phyloP scores from a whole-genome alignment of 2,797 vertebrate species.

The Malacoctenus gilli region DNA sequence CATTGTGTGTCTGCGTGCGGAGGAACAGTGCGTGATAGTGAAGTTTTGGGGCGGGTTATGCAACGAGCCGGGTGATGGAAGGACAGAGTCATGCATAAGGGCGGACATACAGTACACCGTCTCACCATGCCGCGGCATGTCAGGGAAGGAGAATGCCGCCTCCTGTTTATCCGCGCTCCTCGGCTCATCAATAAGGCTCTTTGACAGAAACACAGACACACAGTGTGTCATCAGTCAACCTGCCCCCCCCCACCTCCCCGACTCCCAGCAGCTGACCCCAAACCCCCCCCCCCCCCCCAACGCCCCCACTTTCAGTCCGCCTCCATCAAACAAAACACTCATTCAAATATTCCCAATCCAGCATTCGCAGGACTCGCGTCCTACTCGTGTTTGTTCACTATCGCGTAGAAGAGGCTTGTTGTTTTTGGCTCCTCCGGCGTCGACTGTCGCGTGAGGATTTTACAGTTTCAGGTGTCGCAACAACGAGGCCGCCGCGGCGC shows the following conservation, averaged over 20 bases:
- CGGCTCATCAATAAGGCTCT: conserved; percentile 60
- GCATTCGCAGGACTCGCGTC: conserved; percentile 4
- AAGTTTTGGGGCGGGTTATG: conserved; percentile 48
- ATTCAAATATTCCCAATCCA: conserved; percentile 27
- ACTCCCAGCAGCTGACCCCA: conserved; percentile 45
- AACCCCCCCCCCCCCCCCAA: not conserved
- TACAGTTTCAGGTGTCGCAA: conserved; percentile 4
- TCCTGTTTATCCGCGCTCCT: conserved; percentile 61
- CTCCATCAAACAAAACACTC: conserved; percentile 22
- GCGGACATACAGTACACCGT: conserved; percentile 47
- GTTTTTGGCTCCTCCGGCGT: not conserved
- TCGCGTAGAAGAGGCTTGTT: conserved; percentile 2
- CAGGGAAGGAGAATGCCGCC: conserved; percentile 52
- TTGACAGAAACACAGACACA: conserved; percentile 62
- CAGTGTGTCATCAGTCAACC: conserved; percentile 37
- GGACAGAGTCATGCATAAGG: conserved; percentile 52
- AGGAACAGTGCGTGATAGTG: conserved; percentile 38
- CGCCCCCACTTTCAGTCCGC: conserved; percentile 20
- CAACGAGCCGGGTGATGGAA: conserved; percentile 41
- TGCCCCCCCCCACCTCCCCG: too few species aligned
- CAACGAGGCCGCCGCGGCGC: conserved; percentile 10
- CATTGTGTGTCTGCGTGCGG: conserved; percentile 45
- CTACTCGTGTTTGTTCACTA: conserved; percentile 3
- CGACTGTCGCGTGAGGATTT: not conserved
- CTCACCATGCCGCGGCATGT: conserved; percentile 59